Percentiles rank a stretch among this genome's conserved stretches.
Evolutionary conservation across 2,888 invertebrate genomes (phyloP).

Genomic region (Prenolepis imparis): DNA sequence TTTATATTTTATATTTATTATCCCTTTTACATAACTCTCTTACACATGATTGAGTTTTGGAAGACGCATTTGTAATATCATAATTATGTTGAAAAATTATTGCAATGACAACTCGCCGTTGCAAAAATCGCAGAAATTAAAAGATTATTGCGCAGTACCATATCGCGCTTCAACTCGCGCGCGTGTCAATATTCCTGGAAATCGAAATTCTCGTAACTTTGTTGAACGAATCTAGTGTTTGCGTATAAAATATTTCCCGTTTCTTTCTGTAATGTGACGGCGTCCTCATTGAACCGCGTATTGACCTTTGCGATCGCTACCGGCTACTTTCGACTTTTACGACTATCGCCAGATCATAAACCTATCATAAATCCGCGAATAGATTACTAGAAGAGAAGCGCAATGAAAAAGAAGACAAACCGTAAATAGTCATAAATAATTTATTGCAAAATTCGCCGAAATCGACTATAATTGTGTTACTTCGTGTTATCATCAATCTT

Average conservation of each 20-base stretch:
- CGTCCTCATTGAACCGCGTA: slow-evolving; percentile 30
- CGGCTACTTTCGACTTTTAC: slow-evolving; percentile 56
- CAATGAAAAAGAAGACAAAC: slow-evolving; percentile 18
- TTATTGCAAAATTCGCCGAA: neutral
- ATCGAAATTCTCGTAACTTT: slow-evolving; percentile 37
- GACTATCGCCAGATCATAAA: slow-evolving; percentile 45
- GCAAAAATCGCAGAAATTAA: slow-evolving; percentile 46
- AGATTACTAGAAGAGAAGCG: slow-evolving; percentile 19
- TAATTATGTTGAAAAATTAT: slow-evolving; percentile 27
- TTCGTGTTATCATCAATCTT: slow-evolving; percentile 10
- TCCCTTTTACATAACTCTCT: neutral
- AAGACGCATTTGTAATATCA: slow-evolving; percentile 31
- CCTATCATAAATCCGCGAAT: slow-evolving; percentile 43
- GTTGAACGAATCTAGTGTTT: slow-evolving; percentile 28
- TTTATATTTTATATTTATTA: neutral
- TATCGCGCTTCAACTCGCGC: slow-evolving; percentile 23
- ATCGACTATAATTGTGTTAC: neutral
- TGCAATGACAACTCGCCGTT: slow-evolving; percentile 21
- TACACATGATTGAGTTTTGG: slow-evolving; percentile 12
- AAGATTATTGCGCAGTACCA: slow-evolving; percentile 40
- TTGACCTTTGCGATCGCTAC: slow-evolving; percentile 51
- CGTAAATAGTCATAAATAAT: neutral
- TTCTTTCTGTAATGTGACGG: slow-evolving; percentile 26
- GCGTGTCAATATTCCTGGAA: slow-evolving; percentile 40
- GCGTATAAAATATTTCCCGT: slow-evolving; percentile 41